Evolutionary conservation across 2,113 vertebrate genomes (phyloP).

Genomic region (Lagopus muta): DNA sequence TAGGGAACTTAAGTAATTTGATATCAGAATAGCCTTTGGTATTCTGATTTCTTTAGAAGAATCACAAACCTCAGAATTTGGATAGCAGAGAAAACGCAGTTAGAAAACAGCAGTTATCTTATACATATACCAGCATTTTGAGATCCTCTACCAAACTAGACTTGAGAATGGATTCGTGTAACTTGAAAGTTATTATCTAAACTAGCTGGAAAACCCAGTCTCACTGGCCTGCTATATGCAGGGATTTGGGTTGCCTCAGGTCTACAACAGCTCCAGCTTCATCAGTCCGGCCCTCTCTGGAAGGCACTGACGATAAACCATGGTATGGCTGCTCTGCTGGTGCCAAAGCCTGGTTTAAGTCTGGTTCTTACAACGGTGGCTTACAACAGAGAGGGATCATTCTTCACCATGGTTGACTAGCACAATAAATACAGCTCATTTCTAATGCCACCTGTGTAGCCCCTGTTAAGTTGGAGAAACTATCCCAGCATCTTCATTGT

Average conservation of each 20-base stretch:
- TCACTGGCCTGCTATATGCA: neutral
- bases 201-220: neutral
- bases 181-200: neutral
- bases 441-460: neutral
- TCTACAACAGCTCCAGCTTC: neutral
- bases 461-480: neutral
- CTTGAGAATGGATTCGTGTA: rapidly evolving
- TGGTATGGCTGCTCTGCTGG: too few relatives aligned
- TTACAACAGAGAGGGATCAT: neutral
- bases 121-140: neutral
- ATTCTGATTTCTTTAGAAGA: neutral
- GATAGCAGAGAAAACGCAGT: neutral
- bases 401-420: neutral
- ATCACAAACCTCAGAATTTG: neutral
- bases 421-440: rapidly evolving
- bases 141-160: neutral
- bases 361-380: neutral
- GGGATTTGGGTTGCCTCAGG: neutral
- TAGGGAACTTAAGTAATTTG: neutral
- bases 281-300: neutral
- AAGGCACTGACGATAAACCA: neutral
- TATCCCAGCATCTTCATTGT: neutral
- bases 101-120: neutral
- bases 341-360: neutral
- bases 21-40: neutral